These are phyloP conservation scores for Cataglyphis livida DNA, from an alignment of 2,888 invertebrate genomes.

Conservation along the genomic window DNA sequence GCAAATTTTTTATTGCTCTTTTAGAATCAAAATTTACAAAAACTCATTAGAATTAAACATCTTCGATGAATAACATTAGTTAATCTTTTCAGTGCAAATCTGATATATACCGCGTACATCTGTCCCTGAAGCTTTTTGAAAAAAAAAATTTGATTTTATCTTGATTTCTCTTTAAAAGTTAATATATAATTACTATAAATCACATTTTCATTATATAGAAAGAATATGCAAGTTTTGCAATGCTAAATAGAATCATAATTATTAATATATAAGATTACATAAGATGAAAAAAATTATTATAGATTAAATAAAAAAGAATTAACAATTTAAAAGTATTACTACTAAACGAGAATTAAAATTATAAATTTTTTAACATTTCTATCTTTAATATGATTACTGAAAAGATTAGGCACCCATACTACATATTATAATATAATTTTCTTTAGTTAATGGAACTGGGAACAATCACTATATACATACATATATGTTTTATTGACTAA, in stretches of 20 bases:
- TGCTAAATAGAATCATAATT: slow-evolving; percentile 19
- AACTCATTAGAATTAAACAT: not conserved
- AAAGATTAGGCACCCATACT: slow-evolving; percentile 4
- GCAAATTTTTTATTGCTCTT: not conserved
- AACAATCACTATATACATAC: slow-evolving; percentile 37
- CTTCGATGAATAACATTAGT: slow-evolving; percentile 3
- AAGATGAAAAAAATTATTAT: not conserved
- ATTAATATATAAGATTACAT: not conserved
- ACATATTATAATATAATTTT: slow-evolving; percentile 1
- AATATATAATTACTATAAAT: not conserved
- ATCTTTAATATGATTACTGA: slow-evolving; percentile 20
- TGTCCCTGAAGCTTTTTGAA: not conserved
- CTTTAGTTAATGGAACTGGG: slow-evolving; percentile 39
- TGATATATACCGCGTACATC: not conserved
- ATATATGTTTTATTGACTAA: slow-evolving; percentile 36
- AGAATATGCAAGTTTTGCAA: not conserved
- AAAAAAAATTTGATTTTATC: not conserved
- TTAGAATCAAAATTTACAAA: not conserved
- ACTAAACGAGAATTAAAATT: not conserved
- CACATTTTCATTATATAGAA: not conserved
- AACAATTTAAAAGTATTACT: not conserved
- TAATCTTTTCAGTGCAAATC: slow-evolving; percentile 40
- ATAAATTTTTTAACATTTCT: not conserved
- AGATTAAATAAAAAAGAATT: not conserved
- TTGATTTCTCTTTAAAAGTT: not conserved